phyloP scores from a whole-genome alignment of 64 coral and sea anemone species.

The Dendronephthya gigantea region DNA sequence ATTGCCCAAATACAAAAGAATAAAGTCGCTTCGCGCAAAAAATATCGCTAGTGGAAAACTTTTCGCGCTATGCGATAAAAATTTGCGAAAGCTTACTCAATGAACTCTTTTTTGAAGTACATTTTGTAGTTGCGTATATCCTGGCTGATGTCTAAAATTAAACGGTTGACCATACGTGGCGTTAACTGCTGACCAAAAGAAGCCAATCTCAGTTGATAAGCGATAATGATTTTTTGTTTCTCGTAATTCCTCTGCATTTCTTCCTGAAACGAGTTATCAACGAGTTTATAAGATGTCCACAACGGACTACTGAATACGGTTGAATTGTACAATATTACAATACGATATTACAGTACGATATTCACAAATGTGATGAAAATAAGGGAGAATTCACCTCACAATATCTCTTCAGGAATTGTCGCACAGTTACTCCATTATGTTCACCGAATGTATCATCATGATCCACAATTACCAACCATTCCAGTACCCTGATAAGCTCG shows the following conservation, averaged over 20 bases:
- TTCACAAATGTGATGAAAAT: background rate
- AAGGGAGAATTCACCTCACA: background rate
- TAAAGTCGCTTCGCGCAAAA: too few relatives aligned
- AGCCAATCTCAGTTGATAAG: background rate
- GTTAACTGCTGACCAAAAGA: conserved; percentile 8
- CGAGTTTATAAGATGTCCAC: too few relatives aligned
- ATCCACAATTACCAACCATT: background rate
- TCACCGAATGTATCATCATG: background rate
- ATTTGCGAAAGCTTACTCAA: conserved; percentile 30
- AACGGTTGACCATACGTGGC: conserved; percentile 51
- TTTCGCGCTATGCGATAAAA: too few relatives aligned
- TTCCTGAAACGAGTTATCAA: background rate
- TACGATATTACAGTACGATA: background rate
- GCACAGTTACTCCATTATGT: background rate
- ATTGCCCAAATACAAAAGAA: too few relatives aligned
- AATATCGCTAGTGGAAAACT: too few relatives aligned
- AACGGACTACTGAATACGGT: too few relatives aligned
- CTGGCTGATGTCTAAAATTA: conserved; percentile 57
- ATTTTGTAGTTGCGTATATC: conserved; percentile 56
- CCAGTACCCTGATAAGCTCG: background rate
- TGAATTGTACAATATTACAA: too few relatives aligned
- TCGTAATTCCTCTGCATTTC: background rate
- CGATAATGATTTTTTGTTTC: background rate
- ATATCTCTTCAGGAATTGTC: background rate
- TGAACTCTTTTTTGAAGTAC: conserved; percentile 55